Base-by-base conservation (phyloP, 2,113 vertebrate genomes). In the Pholis gunnellus region DNA sequence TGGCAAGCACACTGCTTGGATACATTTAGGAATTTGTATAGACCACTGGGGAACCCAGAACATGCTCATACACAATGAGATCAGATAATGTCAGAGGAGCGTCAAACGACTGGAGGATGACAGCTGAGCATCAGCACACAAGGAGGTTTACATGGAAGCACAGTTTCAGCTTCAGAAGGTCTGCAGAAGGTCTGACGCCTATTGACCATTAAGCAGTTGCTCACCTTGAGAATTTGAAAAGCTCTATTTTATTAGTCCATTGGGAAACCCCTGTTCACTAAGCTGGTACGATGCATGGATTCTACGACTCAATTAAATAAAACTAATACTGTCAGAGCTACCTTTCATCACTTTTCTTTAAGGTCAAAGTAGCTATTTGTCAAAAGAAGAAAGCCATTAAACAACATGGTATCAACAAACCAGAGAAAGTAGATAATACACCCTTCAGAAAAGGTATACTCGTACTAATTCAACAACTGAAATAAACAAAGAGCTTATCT, bases 401-500 rank as follows among this genome's bases (percentile, higher is more conserved):
- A 46, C 50, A n/a, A 9, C 20, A 22, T 22, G 48, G 20, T 52
- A 31, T 60, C 7, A 7, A 60, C 22, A 72, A 40, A 72, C 34
- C 48, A 20, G 10, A 56, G 54, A 56, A 56, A 14, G 46, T 48
- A 48, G 11, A 42, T 54, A 20, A 20, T 18, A 42, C 18, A 29
- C 11, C 27, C 7, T 31, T 4, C 11, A 18, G 4, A 48, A 31
- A 69, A 64, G 14, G 27, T 48, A 4, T 27, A 60, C 63, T 17
- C 27, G 46, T 17, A 22, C 57, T 63, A 15, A 46, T n/a, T 69
- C n/a, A 5, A 29, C 48, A 57, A 9, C 0, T 65, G 17, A 8
- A 69, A 27, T 44, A 71, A 65, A 75, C 34, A 78, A 38, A 75
- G 59, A 22, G 17, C 36, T 61, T 61, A 52, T 36, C 48, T 56